Evolutionary conservation across 2,888 invertebrate species (phyloP).

Genomic region (Tetragonula carbonaria): DNA sequence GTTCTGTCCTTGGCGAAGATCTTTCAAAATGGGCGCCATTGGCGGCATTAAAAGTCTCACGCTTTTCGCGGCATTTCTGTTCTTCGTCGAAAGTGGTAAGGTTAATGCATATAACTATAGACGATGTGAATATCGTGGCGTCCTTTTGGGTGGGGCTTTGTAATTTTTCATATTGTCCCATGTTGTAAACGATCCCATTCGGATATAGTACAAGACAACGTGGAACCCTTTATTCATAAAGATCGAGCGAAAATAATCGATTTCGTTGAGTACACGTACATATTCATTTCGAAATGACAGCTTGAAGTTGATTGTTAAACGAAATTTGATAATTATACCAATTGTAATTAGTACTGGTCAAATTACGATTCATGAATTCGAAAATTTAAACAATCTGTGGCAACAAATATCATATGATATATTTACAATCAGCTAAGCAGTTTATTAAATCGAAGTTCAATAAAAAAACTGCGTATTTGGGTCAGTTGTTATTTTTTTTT

Average conservation of each 20-base stretch:
- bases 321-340: neutral
- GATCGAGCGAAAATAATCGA: neutral
- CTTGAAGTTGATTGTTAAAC: constrained; percentile 1
- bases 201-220: neutral
- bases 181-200: neutral
- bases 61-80: constrained; percentile 65
- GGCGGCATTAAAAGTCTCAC: constrained; percentile 31
- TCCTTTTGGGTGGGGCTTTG: constrained; percentile 69
- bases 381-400: neutral
- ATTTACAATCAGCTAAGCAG: neutral
- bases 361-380: neutral
- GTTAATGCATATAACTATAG: constrained; percentile 54
- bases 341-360: neutral
- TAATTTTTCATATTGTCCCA: constrained; percentile 26
- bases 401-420: neutral
- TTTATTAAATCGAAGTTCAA: neutral
- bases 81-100: constrained; percentile 71
- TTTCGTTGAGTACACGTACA: neutral
- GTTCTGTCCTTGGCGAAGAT: neutral
- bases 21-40: constrained; percentile 62
- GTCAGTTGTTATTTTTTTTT: neutral
- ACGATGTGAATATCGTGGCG: constrained; percentile 40
- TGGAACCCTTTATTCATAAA: neutral
- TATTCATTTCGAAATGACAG: neutral
- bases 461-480: neutral